A percentile compares a stretch with the other conserved stretches of the same genome.
Conservation (phyloP, 1,140 invertebrate species). For the Caenorhabditis latens region DNA sequence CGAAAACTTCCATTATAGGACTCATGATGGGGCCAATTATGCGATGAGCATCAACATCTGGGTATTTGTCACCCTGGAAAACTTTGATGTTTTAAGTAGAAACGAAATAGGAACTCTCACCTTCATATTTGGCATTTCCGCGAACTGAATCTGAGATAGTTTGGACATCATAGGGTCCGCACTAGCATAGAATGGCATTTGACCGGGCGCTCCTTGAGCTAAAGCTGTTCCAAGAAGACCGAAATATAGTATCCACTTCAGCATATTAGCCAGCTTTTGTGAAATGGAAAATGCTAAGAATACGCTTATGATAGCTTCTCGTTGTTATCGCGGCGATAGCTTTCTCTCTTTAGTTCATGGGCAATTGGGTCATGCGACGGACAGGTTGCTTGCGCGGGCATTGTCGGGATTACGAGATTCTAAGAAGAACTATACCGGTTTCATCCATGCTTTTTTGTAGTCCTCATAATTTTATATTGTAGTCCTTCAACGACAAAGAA, state of each 20-base stretch:
- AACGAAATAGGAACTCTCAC: constrained; percentile 29
- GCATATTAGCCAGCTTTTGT: not conserved
- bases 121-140: constrained; percentile 27
- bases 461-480: not conserved
- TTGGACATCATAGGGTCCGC: constrained; percentile 36
- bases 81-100: not conserved
- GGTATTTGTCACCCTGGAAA: constrained; percentile 20
- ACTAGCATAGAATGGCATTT: constrained; percentile 53
- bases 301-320: constrained; percentile 44
- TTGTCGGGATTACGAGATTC: constrained; percentile 36
- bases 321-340: not conserved
- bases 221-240: not conserved
- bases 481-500: not conserved
- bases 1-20: constrained; percentile 61
- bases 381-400: constrained; percentile 43
- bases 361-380: constrained; percentile 50
- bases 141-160: constrained; percentile 19
- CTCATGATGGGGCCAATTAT: constrained; percentile 52
- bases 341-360: constrained; percentile 22
- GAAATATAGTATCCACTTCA: not conserved
- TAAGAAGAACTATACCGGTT: constrained; percentile 14
- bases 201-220: constrained; percentile 10
- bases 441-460: constrained; percentile 9
- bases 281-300: constrained; percentile 2
- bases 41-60: constrained; percentile 57